Conservation (phyloP, 2,888 invertebrate species). For the Andrena hattorfiana region DNA sequence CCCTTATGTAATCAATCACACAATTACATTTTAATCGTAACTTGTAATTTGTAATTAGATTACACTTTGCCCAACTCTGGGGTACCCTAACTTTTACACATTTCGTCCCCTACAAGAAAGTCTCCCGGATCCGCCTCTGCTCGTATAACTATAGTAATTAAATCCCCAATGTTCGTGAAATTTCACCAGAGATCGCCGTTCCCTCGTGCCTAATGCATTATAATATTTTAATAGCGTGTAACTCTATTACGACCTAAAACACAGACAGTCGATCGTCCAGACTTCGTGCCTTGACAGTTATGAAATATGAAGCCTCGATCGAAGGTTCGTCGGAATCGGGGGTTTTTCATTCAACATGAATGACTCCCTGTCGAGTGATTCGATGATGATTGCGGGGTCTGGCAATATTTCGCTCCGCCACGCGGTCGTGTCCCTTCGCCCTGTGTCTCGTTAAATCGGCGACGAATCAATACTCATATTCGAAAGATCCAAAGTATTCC, state of each 20-base stretch:
- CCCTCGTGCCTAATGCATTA: neutral
- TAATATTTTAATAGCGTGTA: slow-evolving; percentile 14
- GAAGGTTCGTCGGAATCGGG: slow-evolving; percentile 56
- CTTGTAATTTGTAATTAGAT: too few relatives aligned
- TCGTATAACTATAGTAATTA: neutral
- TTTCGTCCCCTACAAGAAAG: too few relatives aligned
- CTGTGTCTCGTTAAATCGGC: slow-evolving; percentile 26
- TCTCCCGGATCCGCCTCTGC: too few relatives aligned
- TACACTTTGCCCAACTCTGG: too few relatives aligned
- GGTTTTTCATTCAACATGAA: slow-evolving; percentile 41
- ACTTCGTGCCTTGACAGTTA: slow-evolving; percentile 48
- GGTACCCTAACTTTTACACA: too few relatives aligned
- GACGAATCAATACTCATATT: slow-evolving; percentile 28
- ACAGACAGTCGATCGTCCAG: slow-evolving; percentile 45
- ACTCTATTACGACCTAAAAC: slow-evolving; percentile 52
- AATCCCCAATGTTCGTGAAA: neutral
- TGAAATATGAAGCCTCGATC: slow-evolving; percentile 77
- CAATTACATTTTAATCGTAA: too few relatives aligned
- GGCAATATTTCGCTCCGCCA: slow-evolving; percentile 10
- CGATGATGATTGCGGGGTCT: neutral
- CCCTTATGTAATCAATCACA: too few relatives aligned
- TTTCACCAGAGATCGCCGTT: neutral
- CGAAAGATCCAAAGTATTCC: neutral
- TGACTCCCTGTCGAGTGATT: slow-evolving; percentile 43
- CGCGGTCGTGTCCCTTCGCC: neutral